phyloP scores from a whole-genome alignment of 2,113 vertebrate species.

The Falcunculus frontatus region DNA sequence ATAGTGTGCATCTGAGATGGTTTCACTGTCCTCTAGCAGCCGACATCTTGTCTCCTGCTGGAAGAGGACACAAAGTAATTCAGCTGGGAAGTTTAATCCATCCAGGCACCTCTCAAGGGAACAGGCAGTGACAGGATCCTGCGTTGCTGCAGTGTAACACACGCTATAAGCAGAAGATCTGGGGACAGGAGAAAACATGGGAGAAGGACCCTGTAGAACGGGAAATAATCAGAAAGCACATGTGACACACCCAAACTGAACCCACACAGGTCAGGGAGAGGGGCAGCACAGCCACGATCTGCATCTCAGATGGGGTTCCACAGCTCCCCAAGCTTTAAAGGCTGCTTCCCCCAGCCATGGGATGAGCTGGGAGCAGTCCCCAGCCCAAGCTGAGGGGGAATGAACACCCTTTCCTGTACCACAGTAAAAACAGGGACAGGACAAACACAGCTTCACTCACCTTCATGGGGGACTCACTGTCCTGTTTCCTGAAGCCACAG shows the following conservation, averaged over 20 bases:
- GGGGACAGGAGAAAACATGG: fast-evolving
- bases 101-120: not conserved
- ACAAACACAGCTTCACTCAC: not conserved
- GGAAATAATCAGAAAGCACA: not conserved
- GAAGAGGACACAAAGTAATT: not conserved
- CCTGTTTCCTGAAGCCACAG: not conserved
- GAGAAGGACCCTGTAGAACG: not conserved
- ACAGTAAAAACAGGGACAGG: not conserved
- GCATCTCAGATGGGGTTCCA: not conserved
- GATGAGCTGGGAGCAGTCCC: not conserved
- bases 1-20: not conserved
- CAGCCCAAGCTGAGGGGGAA: not conserved
- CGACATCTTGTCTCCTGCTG: not conserved
- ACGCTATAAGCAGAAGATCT: fast-evolving
- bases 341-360: not conserved
- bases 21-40: not conserved
- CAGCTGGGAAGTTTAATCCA: not conserved
- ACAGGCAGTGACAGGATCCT: fast-evolving
- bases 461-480: not conserved
- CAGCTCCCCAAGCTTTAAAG: not conserved
- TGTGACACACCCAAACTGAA: fast-evolving
- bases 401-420: fast-evolving
- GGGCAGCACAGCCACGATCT: not conserved
- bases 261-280: not conserved
- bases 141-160: not conserved